These are phyloP conservation scores for Oreochromis mossambicus DNA, from an alignment of 2,797 vertebrate genomes.

Conservation along the genomic window DNA sequence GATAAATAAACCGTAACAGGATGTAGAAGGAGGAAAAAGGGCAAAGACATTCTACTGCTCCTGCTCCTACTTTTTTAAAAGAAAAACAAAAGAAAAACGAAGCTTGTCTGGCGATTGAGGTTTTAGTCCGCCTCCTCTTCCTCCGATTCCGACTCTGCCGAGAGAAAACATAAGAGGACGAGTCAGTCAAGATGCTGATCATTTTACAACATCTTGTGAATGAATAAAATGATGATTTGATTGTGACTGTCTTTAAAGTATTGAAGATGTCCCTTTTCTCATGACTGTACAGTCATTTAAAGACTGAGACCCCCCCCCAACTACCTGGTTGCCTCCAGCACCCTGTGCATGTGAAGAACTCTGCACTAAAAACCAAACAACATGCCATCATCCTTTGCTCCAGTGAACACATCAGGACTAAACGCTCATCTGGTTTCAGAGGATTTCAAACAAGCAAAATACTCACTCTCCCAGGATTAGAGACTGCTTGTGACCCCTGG, in stretches of 20 bases:
- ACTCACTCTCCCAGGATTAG: not conserved
- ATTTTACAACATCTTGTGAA: not conserved
- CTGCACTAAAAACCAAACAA: not conserved
- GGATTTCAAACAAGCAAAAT: not conserved
- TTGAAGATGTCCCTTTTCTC: not conserved
- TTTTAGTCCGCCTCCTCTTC: slow-evolving; percentile 91
- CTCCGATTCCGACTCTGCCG: slow-evolving; percentile 94
- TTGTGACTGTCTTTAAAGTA: not conserved
- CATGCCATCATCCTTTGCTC: not conserved
- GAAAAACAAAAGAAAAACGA: slow-evolving; percentile 11
- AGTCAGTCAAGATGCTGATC: not conserved
- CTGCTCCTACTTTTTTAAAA: slow-evolving; percentile 77
- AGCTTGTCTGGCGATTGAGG: slow-evolving; percentile 36
- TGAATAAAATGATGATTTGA: not conserved
- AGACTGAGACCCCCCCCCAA: not conserved
- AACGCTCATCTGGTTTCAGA: not conserved
- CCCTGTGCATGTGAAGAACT: not conserved
- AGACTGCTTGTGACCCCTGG: not conserved
- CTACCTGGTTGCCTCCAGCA: not conserved
- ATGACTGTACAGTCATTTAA: not conserved
- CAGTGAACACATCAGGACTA: not conserved
- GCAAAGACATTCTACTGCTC: slow-evolving; percentile 81
- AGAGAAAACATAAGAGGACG: not conserved
- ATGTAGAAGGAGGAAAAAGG: slow-evolving; percentile 82
- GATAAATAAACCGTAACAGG: slow-evolving; percentile 81